Evolutionary conservation across 2,113 vertebrate genomes (phyloP).

Genomic region (Pimephales promelas): DNA sequence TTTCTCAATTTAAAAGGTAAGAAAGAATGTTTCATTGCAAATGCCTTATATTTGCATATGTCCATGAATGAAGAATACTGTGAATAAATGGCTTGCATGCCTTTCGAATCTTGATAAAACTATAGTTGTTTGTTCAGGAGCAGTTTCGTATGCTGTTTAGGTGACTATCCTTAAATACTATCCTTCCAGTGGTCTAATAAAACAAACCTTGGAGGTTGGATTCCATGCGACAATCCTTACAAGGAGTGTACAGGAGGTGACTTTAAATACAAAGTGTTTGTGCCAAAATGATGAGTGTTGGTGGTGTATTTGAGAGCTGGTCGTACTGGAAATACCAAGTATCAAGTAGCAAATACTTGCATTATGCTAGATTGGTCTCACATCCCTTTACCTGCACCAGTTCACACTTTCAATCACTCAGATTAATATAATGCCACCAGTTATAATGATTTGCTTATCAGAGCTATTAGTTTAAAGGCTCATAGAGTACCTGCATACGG

Average conservation of each 20-base stretch:
- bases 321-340: background rate
- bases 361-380: slow-evolving; percentile 48
- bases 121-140: background rate
- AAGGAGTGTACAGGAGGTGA: background rate
- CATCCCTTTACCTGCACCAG: slow-evolving; percentile 41
- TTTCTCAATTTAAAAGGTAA: background rate
- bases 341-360: background rate
- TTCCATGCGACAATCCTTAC: background rate
- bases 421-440: slow-evolving; percentile 37
- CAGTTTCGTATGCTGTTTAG: background rate
- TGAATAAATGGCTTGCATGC: background rate
- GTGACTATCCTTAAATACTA: background rate
- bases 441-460: slow-evolving; percentile 43
- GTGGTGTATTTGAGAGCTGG: background rate
- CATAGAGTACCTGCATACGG: too few relatives aligned
- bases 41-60: background rate
- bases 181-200: background rate
- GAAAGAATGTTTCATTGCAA: background rate
- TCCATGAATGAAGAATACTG: background rate
- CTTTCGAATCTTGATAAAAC: background rate
- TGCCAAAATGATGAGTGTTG: background rate
- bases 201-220: background rate
- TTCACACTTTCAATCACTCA: slow-evolving; percentile 42
- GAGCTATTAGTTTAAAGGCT: slow-evolving; percentile 46
- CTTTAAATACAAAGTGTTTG: background rate